phyloP scores from a whole-genome alignment of 2,113 vertebrate genomes.

The Perca schrenkii region DNA sequence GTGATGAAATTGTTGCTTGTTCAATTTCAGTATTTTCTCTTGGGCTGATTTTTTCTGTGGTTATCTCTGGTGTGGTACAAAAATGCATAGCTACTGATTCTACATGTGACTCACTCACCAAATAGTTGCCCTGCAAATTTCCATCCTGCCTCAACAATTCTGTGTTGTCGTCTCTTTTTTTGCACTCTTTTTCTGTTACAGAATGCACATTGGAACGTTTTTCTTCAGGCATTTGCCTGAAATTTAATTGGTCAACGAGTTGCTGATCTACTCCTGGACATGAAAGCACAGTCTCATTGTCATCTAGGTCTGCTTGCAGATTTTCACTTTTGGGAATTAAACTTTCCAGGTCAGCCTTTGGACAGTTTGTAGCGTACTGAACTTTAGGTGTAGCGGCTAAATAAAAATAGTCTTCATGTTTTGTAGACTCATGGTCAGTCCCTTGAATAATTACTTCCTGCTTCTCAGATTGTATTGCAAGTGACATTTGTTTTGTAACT shows the following conservation, averaged over 20 bases:
- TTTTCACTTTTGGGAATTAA: neutral
- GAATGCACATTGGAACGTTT: neutral
- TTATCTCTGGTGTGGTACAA: constrained; percentile 8
- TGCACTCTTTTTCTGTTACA: constrained; percentile 16
- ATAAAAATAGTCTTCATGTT: neutral
- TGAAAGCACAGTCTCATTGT: neutral
- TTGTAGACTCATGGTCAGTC: neutral
- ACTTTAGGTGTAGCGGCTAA: neutral
- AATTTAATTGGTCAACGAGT: neutral
- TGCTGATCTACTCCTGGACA: neutral
- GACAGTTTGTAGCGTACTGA: neutral
- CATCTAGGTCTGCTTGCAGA: neutral
- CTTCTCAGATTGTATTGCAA: neutral
- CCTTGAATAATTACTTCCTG: constrained; percentile 19
- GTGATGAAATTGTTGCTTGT: constrained; percentile 1
- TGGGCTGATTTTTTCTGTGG: constrained; percentile 15
- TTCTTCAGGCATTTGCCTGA: neutral
- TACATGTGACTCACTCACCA: constrained; percentile 30
- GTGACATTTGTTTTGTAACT: neutral
- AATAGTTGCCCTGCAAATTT: constrained; percentile 17
- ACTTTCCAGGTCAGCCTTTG: constrained; percentile 5
- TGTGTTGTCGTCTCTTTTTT: neutral
- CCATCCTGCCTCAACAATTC: constrained; percentile 13
- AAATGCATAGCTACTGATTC: constrained; percentile 1
- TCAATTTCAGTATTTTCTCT: neutral